Conservation (phyloP, 2,113 vertebrate genomes). For the Anguilla japonica region DNA sequence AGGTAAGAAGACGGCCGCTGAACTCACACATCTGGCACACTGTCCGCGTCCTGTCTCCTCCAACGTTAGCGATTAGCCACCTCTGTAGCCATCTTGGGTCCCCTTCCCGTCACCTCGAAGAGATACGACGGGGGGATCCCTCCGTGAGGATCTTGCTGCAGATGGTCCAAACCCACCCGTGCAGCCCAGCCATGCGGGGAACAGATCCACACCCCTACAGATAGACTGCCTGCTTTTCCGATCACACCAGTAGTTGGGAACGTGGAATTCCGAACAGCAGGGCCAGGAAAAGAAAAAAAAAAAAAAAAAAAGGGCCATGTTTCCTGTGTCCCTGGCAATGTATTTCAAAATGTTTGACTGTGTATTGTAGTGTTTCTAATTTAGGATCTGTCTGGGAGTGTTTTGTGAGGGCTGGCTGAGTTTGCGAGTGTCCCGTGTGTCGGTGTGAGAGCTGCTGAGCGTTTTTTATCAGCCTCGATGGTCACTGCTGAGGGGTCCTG, state of each 20-base stretch:
- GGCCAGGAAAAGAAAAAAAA: background rate
- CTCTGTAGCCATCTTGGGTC: background rate
- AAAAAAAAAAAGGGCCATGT: constrained; percentile 7
- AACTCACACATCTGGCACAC: background rate
- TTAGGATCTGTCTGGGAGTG: background rate
- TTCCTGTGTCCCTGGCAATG: background rate
- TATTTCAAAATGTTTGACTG: background rate
- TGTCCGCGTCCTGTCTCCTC: background rate
- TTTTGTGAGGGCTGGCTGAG: background rate
- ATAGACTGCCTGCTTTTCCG: background rate
- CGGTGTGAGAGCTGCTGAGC: background rate
- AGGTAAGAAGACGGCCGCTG: constrained; percentile 69
- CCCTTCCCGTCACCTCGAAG: background rate
- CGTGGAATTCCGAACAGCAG: background rate
- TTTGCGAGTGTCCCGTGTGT: background rate
- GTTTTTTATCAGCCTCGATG: background rate
- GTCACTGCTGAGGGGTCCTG: background rate
- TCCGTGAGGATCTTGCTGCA: no score
- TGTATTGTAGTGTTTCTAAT: background rate
- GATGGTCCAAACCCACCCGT: background rate
- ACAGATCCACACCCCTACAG: background rate
- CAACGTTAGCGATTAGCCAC: background rate
- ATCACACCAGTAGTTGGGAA: background rate
- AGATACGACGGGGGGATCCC: background rate
- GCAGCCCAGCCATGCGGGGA: background rate